phyloP scores from a whole-genome alignment of 2,113 vertebrate species.

The Gavialis gangeticus region DNA sequence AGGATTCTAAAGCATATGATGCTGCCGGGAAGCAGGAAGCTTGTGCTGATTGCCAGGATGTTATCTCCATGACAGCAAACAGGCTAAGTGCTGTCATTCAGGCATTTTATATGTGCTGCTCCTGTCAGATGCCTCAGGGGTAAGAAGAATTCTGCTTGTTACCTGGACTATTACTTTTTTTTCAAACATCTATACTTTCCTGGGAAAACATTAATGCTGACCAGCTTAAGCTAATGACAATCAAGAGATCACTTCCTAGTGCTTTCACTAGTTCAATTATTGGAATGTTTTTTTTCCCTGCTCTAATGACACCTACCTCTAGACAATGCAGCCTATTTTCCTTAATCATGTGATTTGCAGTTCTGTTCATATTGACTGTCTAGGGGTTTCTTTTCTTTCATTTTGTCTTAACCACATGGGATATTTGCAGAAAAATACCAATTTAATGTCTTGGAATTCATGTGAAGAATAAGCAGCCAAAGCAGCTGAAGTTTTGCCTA shows the following conservation, averaged over 20 bases:
- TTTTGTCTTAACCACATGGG: neutral
- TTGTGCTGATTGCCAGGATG: constrained; percentile 91
- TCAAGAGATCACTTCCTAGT: neutral
- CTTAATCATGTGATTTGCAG: accelerated
- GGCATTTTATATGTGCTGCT: constrained; percentile 98
- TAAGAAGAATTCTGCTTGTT: constrained; percentile 74
- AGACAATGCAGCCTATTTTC: neutral
- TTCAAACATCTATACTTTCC: neutral
- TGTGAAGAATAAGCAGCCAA: too few relatives aligned
- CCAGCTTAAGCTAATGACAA: neutral
- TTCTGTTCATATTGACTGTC: neutral
- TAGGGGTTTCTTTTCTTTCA: neutral
- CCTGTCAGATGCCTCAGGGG: constrained; percentile 98
- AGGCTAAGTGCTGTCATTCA: constrained; percentile 98
- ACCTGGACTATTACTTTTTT: neutral
- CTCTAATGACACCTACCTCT: neutral
- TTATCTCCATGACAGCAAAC: constrained; percentile 97
- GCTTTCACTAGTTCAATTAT: neutral
- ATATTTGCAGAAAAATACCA: neutral
- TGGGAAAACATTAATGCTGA: neutral
- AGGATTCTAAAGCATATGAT: constrained; percentile 66
- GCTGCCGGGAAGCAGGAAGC: constrained; percentile 84
- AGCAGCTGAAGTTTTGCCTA: neutral
- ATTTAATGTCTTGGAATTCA: neutral
- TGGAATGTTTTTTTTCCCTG: neutral